These are phyloP conservation scores for Pongo abelii DNA, from an alignment of 2,113 vertebrate species.

Conservation along the genomic window DNA sequence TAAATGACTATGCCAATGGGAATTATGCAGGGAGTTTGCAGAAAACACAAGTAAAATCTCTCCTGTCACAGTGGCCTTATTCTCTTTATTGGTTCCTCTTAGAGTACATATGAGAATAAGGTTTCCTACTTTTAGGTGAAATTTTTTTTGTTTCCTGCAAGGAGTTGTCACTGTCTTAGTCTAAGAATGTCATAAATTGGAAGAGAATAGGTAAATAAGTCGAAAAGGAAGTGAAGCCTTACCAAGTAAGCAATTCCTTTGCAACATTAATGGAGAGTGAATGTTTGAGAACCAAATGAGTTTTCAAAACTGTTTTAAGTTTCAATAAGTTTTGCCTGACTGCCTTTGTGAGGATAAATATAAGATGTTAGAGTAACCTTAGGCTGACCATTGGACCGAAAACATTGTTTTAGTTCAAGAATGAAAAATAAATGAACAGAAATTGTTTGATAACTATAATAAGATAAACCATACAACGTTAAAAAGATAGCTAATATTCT, in stretches of 20 bases:
- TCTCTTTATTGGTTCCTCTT: neutral
- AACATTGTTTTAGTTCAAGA: constrained; percentile 35
- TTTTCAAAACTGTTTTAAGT: constrained; percentile 48
- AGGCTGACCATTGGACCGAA: neutral
- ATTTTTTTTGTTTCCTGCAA: neutral
- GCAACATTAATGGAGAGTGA: constrained; percentile 36
- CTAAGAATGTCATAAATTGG: neutral
- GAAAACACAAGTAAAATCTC: neutral
- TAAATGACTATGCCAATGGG: neutral
- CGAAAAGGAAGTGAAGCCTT: neutral
- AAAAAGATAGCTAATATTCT: neutral
- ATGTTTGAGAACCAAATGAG: constrained; percentile 14
- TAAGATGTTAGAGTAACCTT: neutral
- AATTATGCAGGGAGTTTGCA: neutral
- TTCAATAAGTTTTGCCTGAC: constrained; percentile 50
- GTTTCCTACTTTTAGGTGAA: constrained; percentile 23
- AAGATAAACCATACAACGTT: neutral
- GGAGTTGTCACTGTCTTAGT: neutral
- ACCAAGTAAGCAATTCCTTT: neutral
- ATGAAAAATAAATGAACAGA: constrained; percentile 45
- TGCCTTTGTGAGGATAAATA: constrained; percentile 22
- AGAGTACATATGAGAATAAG: neutral
- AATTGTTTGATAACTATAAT: constrained; percentile 12
- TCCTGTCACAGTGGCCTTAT: neutral
- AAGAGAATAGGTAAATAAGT: constrained; percentile 16